A percentile compares a stretch with the other conserved stretches of the same genome.
Evolutionary conservation across 2,797 vertebrate species (phyloP).

Genomic region (Discoglossus pictus): DNA sequence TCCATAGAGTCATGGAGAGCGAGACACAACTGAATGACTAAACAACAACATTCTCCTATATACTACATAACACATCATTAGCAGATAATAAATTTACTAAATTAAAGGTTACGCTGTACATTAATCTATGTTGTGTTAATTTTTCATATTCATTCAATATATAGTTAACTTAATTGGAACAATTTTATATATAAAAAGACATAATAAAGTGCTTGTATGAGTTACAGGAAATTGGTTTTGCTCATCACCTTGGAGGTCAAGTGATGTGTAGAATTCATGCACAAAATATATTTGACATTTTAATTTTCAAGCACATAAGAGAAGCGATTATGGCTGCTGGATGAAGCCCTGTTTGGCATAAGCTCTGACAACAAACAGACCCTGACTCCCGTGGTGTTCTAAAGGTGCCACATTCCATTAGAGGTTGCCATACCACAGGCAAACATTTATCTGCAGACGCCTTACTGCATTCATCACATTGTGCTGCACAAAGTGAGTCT

Average conservation of each 20-base stretch:
- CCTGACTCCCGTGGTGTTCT: constrained; percentile 22
- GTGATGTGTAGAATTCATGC: constrained; percentile 43
- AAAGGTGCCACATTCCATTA: constrained; percentile 19
- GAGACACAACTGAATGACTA: no score
- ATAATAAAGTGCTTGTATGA: no score
- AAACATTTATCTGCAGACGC: background rate
- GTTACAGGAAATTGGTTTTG: background rate
- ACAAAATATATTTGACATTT: constrained; percentile 52
- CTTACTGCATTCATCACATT: constrained; percentile 29
- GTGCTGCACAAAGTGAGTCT: background rate
- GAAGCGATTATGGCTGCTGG: accelerated
- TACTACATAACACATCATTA: no score
- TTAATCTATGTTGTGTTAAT: no score
- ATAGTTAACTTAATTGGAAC: no score
- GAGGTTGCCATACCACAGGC: background rate
- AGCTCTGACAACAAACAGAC: background rate
- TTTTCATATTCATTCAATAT: no score
- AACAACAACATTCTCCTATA: no score
- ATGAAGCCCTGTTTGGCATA: background rate
- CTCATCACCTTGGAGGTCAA: constrained; percentile 50
- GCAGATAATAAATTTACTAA: no score
- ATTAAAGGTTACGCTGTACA: no score
- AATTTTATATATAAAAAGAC: no score
- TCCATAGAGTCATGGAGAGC: no score
- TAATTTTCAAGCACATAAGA: constrained; percentile 42